Percentiles rank a stretch among this genome's conserved stretches.
These are phyloP conservation scores for Aphrocallistes beatrix DNA, from an alignment of 37 sponge, comb jelly and placozoan species.

Conservation along the genomic window DNA sequence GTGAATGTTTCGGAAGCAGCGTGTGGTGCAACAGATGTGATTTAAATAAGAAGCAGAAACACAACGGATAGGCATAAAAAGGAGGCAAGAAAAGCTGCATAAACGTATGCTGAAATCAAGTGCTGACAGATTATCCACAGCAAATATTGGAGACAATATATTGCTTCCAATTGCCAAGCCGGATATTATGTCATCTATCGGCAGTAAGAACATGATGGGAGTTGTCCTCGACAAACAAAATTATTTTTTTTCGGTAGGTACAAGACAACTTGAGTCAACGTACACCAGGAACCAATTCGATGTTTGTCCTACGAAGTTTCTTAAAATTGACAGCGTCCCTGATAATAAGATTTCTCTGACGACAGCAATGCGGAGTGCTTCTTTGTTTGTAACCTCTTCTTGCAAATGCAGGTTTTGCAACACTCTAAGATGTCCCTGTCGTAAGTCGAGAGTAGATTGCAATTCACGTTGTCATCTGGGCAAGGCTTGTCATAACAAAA, in stretches of 20 bases:
- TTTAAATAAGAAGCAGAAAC: neutral
- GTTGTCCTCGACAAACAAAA: neutral
- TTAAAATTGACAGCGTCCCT: neutral
- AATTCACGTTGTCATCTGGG: neutral
- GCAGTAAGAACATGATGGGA: neutral
- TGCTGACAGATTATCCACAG: neutral
- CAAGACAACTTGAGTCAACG: neutral
- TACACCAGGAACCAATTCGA: neutral
- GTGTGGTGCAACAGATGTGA: neutral
- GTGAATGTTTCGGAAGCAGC: neutral
- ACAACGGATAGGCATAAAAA: neutral
- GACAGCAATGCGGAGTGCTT: slow-evolving; percentile 12
- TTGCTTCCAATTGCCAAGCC: neutral
- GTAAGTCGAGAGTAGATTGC: neutral
- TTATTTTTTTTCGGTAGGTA: neutral
- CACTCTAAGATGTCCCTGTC: neutral
- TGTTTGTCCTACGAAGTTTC: neutral
- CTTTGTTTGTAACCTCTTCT: neutral
- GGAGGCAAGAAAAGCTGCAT: neutral
- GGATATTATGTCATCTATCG: neutral
- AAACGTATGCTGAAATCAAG: slow-evolving; percentile 4
- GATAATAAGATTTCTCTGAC: neutral
- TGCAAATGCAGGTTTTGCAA: neutral
- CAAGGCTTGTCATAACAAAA: neutral
- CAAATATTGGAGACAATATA: neutral